Percentiles rank a stretch among this genome's conserved stretches.
Conservation (phyloP, 2,888 invertebrate genomes). For the Lamellibrachia columna region DNA sequence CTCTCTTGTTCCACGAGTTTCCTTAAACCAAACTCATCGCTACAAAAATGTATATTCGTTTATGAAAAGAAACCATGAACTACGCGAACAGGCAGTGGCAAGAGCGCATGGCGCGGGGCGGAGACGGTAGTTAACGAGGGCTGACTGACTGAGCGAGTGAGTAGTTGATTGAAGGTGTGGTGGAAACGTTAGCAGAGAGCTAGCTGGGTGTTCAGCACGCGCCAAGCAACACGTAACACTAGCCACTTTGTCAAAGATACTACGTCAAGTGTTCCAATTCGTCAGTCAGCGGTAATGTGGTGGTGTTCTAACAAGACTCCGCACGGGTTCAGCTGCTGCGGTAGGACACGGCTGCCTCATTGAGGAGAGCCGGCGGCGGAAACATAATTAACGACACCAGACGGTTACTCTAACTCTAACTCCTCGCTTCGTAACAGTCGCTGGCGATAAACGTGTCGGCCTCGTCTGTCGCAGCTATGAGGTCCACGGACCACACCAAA, state of each 20-base stretch:
- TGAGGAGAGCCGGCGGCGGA: background rate
- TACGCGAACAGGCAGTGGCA: background rate
- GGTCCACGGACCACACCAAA: background rate
- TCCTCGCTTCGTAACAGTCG: too few relatives aligned
- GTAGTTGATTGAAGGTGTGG: background rate
- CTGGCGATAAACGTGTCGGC: background rate
- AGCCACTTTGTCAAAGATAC: conserved; percentile 12
- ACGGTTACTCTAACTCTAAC: background rate
- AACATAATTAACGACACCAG: background rate
- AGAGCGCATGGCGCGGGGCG: background rate
- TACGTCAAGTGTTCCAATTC: conserved; percentile 12
- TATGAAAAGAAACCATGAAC: background rate
- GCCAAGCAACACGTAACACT: conserved; percentile 10
- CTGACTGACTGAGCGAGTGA: background rate
- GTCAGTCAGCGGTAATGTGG: background rate
- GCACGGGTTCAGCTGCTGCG: background rate
- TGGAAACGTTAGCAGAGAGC: background rate
- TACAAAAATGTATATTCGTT: background rate
- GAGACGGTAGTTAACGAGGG: background rate
- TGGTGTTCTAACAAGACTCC: background rate
- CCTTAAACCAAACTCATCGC: background rate
- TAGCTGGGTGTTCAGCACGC: background rate
- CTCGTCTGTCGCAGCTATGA: background rate
- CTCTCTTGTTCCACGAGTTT: background rate
- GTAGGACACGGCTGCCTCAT: background rate